Evolutionary conservation across 1,140 invertebrate genomes (phyloP).

Genomic region (Cotesia typhae): DNA sequence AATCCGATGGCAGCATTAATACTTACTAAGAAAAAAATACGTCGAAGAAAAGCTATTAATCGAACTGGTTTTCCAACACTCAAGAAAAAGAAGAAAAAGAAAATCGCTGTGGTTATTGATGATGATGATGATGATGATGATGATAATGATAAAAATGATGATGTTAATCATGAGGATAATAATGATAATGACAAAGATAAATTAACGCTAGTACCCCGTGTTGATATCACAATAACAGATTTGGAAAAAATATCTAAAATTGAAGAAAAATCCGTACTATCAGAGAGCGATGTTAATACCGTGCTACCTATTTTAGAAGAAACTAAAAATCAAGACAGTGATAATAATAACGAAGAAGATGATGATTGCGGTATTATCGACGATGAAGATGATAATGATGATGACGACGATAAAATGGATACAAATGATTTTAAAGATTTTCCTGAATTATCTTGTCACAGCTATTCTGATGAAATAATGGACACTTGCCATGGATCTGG

Average conservation of each 20-base stretch:
- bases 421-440: slow-evolving; percentile 33
- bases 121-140: slow-evolving; percentile 35
- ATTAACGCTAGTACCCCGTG: slow-evolving; percentile 45
- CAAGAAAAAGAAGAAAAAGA: slow-evolving; percentile 85
- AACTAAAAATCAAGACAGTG: slow-evolving; percentile 20
- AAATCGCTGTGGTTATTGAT: slow-evolving; percentile 35
- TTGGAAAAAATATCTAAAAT: slow-evolving; percentile 37
- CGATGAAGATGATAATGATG: slow-evolving; percentile 1
- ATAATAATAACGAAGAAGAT: slow-evolving; percentile 40
- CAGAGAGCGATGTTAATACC: slow-evolving; percentile 47
- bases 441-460: slow-evolving; percentile 46
- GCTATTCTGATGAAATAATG: slow-evolving; percentile 40
- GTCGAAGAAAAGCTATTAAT: slow-evolving; percentile 81
- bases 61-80: slow-evolving; percentile 86
- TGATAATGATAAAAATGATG: slow-evolving; percentile 48
- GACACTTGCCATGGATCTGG: slow-evolving; percentile 43
- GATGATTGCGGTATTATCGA: slow-evolving; percentile 21
- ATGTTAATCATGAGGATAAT: slow-evolving; percentile 26
- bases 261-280: slow-evolving; percentile 36
- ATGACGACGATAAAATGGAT: slow-evolving; percentile 38
- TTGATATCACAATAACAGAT: slow-evolving; percentile 14
- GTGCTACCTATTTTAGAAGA: slow-evolving; percentile 31
- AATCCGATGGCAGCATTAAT: slow-evolving; percentile 39
- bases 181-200: slow-evolving; percentile 22
- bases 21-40: slow-evolving; percentile 71